Percentiles rank a stretch among this genome's conserved stretches.
These are phyloP conservation scores for Blomia tropicalis DNA, from an alignment of 2,888 invertebrate genomes.

Conservation along the genomic window DNA sequence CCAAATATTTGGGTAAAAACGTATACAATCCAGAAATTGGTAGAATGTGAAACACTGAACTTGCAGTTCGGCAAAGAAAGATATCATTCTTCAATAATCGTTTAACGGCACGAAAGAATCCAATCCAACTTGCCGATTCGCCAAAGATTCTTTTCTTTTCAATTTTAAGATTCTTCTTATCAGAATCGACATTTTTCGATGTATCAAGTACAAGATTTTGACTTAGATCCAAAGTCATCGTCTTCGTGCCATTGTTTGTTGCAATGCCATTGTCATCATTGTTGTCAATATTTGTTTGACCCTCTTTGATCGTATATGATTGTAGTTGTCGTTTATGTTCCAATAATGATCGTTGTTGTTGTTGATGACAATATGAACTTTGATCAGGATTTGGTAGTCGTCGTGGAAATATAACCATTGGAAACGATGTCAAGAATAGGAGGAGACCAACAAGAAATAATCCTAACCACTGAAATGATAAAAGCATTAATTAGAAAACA, in stretches of 20 bases:
- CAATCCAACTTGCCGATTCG: constrained; percentile 33
- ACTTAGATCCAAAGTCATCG: neutral
- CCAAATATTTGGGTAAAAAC: constrained; percentile 79
- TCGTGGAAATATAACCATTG: constrained; percentile 80
- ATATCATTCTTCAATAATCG: constrained; percentile 73
- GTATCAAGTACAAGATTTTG: neutral
- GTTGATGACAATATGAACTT: constrained; percentile 20
- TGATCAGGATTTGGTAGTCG: constrained; percentile 41
- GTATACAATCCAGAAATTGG: constrained; percentile 83
- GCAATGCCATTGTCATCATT: neutral
- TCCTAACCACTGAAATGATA: constrained; percentile 58
- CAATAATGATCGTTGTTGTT: constrained; percentile 20
- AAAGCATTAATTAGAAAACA: neutral
- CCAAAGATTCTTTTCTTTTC: neutral
- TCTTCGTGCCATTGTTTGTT: neutral
- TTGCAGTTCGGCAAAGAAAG: constrained; percentile 74
- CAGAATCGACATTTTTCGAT: neutral
- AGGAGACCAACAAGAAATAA: constrained; percentile 59
- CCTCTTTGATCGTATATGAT: neutral
- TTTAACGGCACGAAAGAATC: constrained; percentile 60
- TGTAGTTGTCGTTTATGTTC: constrained; percentile 18
- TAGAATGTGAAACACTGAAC: constrained; percentile 70
- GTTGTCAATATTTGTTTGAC: neutral
- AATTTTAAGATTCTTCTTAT: neutral
- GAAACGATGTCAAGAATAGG: constrained; percentile 61